Evolutionary conservation across 2,888 invertebrate genomes (phyloP).

Genomic region (Eupelmus urozonus): DNA sequence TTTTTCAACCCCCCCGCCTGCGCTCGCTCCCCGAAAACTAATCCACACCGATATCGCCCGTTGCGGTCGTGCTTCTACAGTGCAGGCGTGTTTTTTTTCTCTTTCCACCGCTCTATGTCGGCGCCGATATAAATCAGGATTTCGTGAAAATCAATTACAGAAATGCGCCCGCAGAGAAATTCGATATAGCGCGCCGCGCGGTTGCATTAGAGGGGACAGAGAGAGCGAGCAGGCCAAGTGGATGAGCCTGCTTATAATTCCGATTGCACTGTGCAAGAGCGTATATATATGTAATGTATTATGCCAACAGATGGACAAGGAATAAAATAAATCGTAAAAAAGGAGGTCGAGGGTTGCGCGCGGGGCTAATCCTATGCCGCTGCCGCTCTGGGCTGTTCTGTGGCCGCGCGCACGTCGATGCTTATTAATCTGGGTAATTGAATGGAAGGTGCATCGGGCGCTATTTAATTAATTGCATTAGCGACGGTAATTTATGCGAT

Average conservation of each 20-base stretch:
- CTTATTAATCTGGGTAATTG: slow-evolving; percentile 55
- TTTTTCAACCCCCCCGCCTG: neutral
- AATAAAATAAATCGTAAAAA: slow-evolving; percentile 59
- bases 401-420: slow-evolving; percentile 31
- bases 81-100: slow-evolving; percentile 24
- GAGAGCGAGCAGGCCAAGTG: neutral
- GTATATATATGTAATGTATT: slow-evolving; percentile 8
- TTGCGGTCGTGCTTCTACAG: slow-evolving; percentile 10
- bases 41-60: slow-evolving; percentile 36
- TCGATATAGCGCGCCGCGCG: slow-evolving; percentile 15
- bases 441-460: slow-evolving; percentile 44
- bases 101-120: slow-evolving; percentile 37
- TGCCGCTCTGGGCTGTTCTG: neutral
- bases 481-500: neutral
- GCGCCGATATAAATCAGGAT: slow-evolving; percentile 60
- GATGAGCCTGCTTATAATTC: slow-evolving; percentile 50
- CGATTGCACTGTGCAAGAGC: slow-evolving; percentile 6
- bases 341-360: slow-evolving; percentile 30
- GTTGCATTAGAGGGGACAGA: slow-evolving; percentile 4
- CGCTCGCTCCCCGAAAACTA: slow-evolving; percentile 36
- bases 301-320: slow-evolving; percentile 55
- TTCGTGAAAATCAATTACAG: slow-evolving; percentile 58
- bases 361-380: slow-evolving; percentile 29
- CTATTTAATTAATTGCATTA: slow-evolving; percentile 51
- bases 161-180: slow-evolving; percentile 42